A percentile compares a stretch with the other conserved stretches of the same genome.
Conservation (phyloP, 2,888 invertebrate species). For the Chironomus riparius region DNA sequence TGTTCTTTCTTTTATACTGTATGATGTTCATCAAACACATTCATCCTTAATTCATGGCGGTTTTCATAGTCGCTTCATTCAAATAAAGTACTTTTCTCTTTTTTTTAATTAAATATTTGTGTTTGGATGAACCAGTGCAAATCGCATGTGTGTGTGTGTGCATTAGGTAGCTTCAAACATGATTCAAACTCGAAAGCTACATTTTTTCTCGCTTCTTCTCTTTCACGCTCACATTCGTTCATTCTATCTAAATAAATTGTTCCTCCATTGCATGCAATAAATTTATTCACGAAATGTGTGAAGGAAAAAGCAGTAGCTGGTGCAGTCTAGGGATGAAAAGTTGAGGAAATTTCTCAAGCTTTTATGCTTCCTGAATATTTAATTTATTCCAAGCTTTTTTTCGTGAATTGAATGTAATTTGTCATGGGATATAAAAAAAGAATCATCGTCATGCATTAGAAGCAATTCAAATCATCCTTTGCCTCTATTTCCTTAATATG, state of each 20-base stretch:
- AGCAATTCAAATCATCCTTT: no score
- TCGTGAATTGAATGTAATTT: no score
- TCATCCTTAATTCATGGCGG: neutral
- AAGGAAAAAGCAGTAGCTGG: neutral
- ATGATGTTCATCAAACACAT: neutral
- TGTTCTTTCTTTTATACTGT: neutral
- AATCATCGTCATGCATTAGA: no score
- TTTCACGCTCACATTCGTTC: neutral
- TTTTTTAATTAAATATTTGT: neutral
- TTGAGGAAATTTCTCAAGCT: no score
- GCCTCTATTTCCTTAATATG: no score
- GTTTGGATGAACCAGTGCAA: neutral
- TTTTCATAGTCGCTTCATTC: neutral
- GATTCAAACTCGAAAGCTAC: neutral
- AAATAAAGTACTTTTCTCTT: neutral
- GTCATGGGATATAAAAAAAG: no score
- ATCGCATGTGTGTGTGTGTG: neutral
- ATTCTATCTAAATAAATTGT: neutral
- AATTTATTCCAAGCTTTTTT: no score
- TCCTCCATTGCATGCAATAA: neutral
- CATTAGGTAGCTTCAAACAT: neutral
- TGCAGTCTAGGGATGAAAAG: neutral
- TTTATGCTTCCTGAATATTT: no score
- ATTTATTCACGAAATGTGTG: neutral
- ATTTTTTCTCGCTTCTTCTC: neutral